Base-by-base conservation (phyloP, 2,888 invertebrate genomes). In the Bugula neritina region DNA sequence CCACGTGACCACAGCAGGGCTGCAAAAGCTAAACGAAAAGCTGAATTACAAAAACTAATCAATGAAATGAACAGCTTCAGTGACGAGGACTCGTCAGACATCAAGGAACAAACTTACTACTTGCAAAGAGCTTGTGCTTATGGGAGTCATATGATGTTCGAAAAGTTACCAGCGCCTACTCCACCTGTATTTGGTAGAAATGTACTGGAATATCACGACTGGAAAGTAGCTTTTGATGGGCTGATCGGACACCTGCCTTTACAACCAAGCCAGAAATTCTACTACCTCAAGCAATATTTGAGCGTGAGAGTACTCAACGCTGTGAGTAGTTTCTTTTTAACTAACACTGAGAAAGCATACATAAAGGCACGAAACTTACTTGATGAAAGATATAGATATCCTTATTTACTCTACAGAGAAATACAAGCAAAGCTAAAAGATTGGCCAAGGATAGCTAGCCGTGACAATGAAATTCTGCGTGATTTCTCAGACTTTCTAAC, bases 211-310 rank as follows among this genome's bases (percentile, higher is more conserved):
- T 57, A 57, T n/a, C 3, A 5, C 23, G 23, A 57, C 27, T 57
- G 57, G 57, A 57, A 57, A n/a, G 27, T 57, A 57, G 57, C 57
- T 5, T 57, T 57, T 57, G 57, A 57, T 57, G 27, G 5, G 23
- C 27, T 57, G 13, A 57, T 57, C n/a, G 57, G 27, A 25, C 57
- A 57, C 10, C n/a, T 21, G 3, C 5, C 10, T 57, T 5, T 21
- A 25, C n/a, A 21, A 57, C n/a, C 57, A 57, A 27, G 5, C 27
- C 23, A 5, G 27, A 57, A 57, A n/a, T 27, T 57, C 5, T 27
- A 57, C 23, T 57, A 57, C 57, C 27, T 57, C 23, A 57, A 57
- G 23, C n/a, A 5, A 23, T 57, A 57, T 57, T 21, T 57, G 23
- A 52, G 52, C 52, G 52, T 10, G 10, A 21, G 13, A 52, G 52